Conservation (phyloP, 2,113 vertebrate genomes). For the Perognathus longimembris region DNA sequence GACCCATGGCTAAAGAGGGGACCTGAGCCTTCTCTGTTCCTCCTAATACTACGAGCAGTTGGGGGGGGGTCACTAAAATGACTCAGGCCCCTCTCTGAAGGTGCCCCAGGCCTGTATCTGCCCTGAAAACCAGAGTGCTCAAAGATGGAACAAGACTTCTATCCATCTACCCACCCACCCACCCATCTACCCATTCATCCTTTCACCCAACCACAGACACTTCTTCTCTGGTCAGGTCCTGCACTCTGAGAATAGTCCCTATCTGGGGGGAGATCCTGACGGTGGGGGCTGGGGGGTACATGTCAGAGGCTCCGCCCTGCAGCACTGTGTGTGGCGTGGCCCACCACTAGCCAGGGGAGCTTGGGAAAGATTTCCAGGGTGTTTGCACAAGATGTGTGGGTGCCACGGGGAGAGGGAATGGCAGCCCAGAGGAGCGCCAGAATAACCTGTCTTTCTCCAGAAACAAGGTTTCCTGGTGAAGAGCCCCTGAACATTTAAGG, state of each 20-base stretch:
- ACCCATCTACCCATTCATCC: no score
- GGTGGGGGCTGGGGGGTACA: neutral
- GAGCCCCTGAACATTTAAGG: neutral
- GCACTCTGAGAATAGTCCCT: neutral
- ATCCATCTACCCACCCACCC: neutral
- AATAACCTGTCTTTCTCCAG: slow-evolving; percentile 17
- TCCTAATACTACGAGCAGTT: neutral
- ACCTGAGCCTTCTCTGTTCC: neutral
- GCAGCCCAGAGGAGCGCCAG: slow-evolving; percentile 44
- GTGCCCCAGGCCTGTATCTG: neutral
- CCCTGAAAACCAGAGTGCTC: neutral
- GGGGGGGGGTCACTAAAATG: neutral
- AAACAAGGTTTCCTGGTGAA: neutral
- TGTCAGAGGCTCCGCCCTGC: neutral
- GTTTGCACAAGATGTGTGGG: fast-evolving
- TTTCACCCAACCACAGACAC: neutral
- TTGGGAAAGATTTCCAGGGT: neutral
- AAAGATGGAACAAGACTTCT: neutral
- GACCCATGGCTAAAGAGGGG: neutral
- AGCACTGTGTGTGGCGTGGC: neutral
- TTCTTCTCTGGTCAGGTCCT: neutral
- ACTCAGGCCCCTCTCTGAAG: neutral
- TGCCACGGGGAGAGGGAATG: neutral
- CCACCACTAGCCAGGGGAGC: fast-evolving
- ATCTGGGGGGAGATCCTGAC: neutral